Evolutionary conservation across 2,888 invertebrate species (phyloP), one percentile per base, ranked within the genome.

Genomic region (Trypoxylon attenuatum): DNA sequence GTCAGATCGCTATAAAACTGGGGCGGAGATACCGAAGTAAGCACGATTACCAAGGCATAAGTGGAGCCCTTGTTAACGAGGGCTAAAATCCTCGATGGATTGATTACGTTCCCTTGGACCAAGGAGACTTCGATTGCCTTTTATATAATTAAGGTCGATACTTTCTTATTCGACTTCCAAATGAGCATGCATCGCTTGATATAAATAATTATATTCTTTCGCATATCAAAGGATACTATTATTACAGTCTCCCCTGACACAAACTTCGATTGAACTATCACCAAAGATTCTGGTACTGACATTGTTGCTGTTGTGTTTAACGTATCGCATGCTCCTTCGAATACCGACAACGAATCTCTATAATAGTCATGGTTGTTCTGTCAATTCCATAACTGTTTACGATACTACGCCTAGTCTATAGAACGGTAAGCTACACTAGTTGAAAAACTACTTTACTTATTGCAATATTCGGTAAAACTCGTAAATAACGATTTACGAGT

Each of bases 1-100:
- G 92, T 91, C 74, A 96, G 89, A 88, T 96, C 95, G 51, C 92
- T 92, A 82, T 92, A 92, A 56, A 91, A 91, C 83, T 90, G 91
- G 16, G 94, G 93, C 75, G 93, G 92, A 78, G 88, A 89, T 79
- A 90, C 90, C 57, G 92, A 88, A 5, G 89, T 88, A 47, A 89
- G 87, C 69, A 91, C 88, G 65, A 91, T 87, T 79, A 91, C 90
- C 64, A 91, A 84, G 53, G 90, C 91, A 82, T 88, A 88, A 10
- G 90, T 89, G 18, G 86, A 84, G 66, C 89, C 89, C 78, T 90
- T 89, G 76, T 91, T 90, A 49, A 91, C 89, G 75, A 92, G 86
- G 56, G 90, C 90, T 67, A 92, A 82, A 57, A 91, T 88, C 71
- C 90, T 33, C 8, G 33, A 87, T 54, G 89, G 87, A 39, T 89